Evolutionary conservation across 2,888 invertebrate species (phyloP).

Genomic region (Acholoe squamosa): DNA sequence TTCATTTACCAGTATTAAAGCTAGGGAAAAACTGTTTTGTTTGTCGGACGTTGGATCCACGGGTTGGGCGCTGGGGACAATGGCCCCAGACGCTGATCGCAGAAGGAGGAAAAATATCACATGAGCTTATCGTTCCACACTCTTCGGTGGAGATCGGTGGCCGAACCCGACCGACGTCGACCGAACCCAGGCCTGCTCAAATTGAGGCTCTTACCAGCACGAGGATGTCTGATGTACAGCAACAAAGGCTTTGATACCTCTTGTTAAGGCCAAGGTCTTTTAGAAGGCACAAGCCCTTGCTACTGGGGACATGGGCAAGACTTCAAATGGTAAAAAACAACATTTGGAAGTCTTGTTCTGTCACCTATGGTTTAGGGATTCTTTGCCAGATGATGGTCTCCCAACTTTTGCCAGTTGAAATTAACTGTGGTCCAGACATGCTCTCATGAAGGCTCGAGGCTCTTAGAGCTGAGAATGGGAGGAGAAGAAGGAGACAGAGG

Average conservation of each 20-base stretch:
- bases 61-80: neutral
- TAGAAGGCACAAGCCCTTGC: too few relatives aligned
- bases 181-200: conserved; percentile 31
- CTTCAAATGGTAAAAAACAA: too few relatives aligned
- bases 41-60: conserved; percentile 51
- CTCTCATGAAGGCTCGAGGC: neutral
- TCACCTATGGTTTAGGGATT: too few relatives aligned
- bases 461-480: conserved; percentile 36
- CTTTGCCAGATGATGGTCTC: too few relatives aligned
- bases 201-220: neutral
- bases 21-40: conserved; percentile 51
- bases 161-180: neutral
- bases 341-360: too few relatives aligned
- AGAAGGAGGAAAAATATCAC: conserved; percentile 54
- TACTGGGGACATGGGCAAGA: too few relatives aligned
- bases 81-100: neutral
- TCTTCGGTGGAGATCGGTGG: conserved; percentile 31
- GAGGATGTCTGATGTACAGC: neutral
- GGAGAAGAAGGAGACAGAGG: conserved; percentile 23
- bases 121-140: conserved; percentile 58
- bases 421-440: neutral
- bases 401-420: neutral
- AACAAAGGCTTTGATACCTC: too few relatives aligned
- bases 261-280: too few relatives aligned
- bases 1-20: conserved; percentile 51